Percentiles rank a stretch among this genome's conserved stretches.
Conservation (phyloP, 2,888 invertebrate species). For the Lepidochitona cinerea region DNA sequence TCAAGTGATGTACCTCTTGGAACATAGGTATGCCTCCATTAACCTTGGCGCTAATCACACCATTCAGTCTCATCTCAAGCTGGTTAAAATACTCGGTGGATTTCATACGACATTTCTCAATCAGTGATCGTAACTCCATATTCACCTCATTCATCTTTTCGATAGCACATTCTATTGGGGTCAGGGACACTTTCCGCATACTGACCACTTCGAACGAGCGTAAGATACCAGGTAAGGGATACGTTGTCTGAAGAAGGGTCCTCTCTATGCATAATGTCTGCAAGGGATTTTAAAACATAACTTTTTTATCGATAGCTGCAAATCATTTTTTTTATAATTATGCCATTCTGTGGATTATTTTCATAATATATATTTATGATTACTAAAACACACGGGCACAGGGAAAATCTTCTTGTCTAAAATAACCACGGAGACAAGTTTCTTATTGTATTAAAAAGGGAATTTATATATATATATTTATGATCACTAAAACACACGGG, state of each 20-base stretch:
- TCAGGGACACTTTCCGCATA: slow-evolving; percentile 82
- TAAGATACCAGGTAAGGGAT: slow-evolving; percentile 65
- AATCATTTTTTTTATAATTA: too few relatives aligned
- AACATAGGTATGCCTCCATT: slow-evolving; percentile 68
- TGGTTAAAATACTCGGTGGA: slow-evolving; percentile 51
- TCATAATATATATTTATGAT: too few relatives aligned
- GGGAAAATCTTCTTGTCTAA: too few relatives aligned
- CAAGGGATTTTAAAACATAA: slow-evolving; percentile 13
- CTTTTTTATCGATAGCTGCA: neutral
- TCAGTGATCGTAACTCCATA: slow-evolving; percentile 77
- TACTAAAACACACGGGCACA: too few relatives aligned
- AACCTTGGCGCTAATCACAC: slow-evolving; percentile 65
- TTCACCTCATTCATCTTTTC: slow-evolving; percentile 56
- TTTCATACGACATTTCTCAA: slow-evolving; percentile 80
- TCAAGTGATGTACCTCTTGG: slow-evolving; percentile 68
- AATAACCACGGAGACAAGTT: too few relatives aligned
- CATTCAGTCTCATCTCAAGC: slow-evolving; percentile 65
- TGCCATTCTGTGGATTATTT: too few relatives aligned
- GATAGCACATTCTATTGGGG: slow-evolving; percentile 70
- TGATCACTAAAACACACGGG: too few relatives aligned
- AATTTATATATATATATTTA: too few relatives aligned
- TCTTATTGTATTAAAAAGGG: too few relatives aligned
- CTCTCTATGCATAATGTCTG: slow-evolving; percentile 67
- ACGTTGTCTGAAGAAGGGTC: slow-evolving; percentile 53
- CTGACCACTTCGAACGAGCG: slow-evolving; percentile 76